Evolutionary conservation across 2,113 vertebrate species (phyloP).

Genomic region (Ctenodactylus gundi): DNA sequence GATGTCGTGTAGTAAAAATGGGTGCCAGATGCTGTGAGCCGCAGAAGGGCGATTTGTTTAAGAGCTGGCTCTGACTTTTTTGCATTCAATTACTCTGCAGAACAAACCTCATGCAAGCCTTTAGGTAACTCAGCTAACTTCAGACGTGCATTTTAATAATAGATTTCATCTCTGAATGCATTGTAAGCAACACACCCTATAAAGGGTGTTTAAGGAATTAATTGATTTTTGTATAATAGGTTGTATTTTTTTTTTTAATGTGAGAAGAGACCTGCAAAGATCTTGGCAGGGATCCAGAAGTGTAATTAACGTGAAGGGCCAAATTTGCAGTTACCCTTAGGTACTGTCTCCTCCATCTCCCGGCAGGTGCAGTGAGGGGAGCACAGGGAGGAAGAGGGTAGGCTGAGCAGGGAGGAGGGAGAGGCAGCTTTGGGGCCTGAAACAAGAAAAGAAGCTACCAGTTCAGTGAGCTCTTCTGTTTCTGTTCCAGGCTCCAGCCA

Average conservation of each 20-base stretch:
- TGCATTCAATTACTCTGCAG: constrained; percentile 87
- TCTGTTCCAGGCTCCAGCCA: constrained; percentile 74
- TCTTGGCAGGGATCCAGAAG: constrained; percentile 79
- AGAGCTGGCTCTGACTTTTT: constrained; percentile 86
- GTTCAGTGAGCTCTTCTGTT: constrained; percentile 67
- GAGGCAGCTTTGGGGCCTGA: neutral
- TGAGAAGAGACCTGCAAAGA: constrained; percentile 61
- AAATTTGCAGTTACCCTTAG: constrained; percentile 77
- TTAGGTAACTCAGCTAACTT: constrained; percentile 86
- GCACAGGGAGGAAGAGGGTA: neutral
- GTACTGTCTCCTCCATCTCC: constrained; percentile 65
- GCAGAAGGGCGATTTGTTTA: constrained; percentile 90
- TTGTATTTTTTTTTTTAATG: constrained; percentile 17
- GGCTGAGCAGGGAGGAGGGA: neutral
- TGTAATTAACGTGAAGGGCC: constrained; percentile 77
- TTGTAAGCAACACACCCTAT: constrained; percentile 64
- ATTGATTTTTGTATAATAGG: constrained; percentile 76
- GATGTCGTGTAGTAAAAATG: constrained; percentile 89
- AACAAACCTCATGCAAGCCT: constrained; percentile 83
- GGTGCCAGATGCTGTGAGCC: constrained; percentile 88
- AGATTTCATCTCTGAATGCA: constrained; percentile 73
- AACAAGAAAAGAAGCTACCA: constrained; percentile 13
- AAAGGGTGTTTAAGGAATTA: constrained; percentile 79
- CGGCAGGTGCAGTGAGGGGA: constrained; percentile 79
- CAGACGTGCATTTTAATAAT: constrained; percentile 84